phyloP scores from a whole-genome alignment of 2,797 vertebrate genomes.

The Cheirogaleus major region DNA sequence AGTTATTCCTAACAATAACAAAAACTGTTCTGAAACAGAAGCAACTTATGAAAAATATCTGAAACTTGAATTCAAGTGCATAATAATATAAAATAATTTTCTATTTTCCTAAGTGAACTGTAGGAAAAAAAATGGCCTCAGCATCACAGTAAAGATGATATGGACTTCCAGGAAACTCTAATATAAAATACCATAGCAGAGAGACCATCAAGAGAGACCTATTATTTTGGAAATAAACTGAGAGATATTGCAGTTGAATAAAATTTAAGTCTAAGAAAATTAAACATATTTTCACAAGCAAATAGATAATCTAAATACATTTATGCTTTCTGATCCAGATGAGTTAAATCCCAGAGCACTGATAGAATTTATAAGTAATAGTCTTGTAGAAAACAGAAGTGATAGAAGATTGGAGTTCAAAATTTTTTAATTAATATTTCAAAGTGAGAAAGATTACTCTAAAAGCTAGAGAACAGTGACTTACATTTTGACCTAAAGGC shows the following conservation, averaged over 20 bases:
- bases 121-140: not conserved
- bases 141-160: not conserved
- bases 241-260: not conserved
- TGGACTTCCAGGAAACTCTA: not conserved
- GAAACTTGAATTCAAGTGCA: slow-evolving; percentile 21
- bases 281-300: not conserved
- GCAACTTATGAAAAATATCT: slow-evolving; percentile 46
- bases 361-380: not conserved
- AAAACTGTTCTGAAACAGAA: slow-evolving; percentile 55
- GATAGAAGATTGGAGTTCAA: not conserved
- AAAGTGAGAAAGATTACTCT: not conserved
- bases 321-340: not conserved
- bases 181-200: not conserved
- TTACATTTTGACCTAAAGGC: not conserved
- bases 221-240: slow-evolving; percentile 23
- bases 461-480: not conserved
- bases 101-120: not conserved
- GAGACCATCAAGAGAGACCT: not conserved
- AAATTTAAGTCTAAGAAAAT: slow-evolving; percentile 26
- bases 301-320: not conserved
- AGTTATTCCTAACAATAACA: slow-evolving; percentile 62
- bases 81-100: slow-evolving; percentile 49
- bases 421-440: not conserved
- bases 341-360: not conserved
- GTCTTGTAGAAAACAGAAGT: slow-evolving; percentile 8